Evolutionary conservation across 2,797 vertebrate genomes (phyloP).

Genomic region (Bradypus variegatus): DNA sequence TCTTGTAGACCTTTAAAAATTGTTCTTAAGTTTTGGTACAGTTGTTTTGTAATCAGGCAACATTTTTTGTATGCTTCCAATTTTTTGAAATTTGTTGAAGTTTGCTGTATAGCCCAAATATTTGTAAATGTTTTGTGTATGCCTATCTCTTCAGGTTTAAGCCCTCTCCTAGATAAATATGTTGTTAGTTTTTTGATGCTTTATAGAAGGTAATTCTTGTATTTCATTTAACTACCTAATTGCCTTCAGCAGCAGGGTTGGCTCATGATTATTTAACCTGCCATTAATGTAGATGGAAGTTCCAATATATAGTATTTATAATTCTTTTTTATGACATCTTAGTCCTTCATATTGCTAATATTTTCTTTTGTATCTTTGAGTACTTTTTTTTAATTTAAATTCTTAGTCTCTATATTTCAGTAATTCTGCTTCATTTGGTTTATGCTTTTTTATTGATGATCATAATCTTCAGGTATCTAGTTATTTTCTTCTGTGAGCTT

Average conservation of each 20-base stretch:
- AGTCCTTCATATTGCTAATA: background rate
- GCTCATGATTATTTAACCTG: conserved; percentile 7
- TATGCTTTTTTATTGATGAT: conserved; percentile 26
- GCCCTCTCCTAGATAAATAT: background rate
- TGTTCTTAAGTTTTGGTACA: background rate
- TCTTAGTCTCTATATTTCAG: background rate
- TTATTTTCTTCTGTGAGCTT: background rate
- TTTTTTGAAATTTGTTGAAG: background rate
- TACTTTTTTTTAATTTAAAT: conserved; percentile 40
- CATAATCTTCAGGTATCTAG: background rate
- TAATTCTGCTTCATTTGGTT: conserved; percentile 8
- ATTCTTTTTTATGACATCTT: conserved; percentile 18
- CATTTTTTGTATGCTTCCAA: background rate
- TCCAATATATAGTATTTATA: conserved; percentile 1
- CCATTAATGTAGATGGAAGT: background rate
- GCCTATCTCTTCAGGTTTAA: background rate
- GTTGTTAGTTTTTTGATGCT: background rate
- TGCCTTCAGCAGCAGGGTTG: background rate
- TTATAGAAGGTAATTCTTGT: background rate
- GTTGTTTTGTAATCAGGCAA: background rate
- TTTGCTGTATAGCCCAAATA: too few relatives aligned
- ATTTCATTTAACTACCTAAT: conserved; percentile 23
- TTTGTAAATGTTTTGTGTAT: background rate
- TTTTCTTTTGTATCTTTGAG: conserved; percentile 21
- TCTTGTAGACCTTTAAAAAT: background rate